Conservation (phyloP, 1,140 invertebrate species). For the Oedothorax gibbosus region DNA sequence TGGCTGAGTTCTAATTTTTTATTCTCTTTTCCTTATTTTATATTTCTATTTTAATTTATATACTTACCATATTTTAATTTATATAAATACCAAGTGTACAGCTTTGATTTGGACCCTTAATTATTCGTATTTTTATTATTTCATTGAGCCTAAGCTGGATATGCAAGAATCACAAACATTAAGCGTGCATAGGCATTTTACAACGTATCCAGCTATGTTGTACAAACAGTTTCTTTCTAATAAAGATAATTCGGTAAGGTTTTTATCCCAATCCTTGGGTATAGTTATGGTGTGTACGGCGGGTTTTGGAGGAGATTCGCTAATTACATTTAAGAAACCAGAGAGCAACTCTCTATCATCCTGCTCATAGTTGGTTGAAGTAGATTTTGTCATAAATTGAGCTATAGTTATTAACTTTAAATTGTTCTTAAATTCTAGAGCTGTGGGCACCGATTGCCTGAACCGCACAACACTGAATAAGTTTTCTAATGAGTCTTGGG, state of each 20-base stretch:
- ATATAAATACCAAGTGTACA: too few species aligned
- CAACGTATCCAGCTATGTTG: neutral
- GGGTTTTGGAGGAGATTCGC: neutral
- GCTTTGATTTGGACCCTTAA: too few species aligned
- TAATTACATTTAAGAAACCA: neutral
- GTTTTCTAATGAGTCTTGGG: neutral
- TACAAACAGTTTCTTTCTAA: constrained; percentile 5
- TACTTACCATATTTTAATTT: too few species aligned
- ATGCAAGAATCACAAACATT: too few species aligned
- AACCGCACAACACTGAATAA: neutral
- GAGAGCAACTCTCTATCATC: neutral
- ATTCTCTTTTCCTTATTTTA: too few species aligned
- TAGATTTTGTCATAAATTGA: neutral
- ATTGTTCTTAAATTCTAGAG: neutral
- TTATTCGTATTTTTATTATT: too few species aligned
- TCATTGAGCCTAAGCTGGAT: too few species aligned
- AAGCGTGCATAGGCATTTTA: neutral
- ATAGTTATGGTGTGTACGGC: neutral
- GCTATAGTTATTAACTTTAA: neutral
- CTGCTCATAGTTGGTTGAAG: neutral
- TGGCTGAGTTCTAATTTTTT: too few species aligned
- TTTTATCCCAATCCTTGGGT: neutral
- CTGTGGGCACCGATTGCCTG: neutral
- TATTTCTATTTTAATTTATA: too few species aligned
- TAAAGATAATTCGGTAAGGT: neutral